Evolutionary conservation across 2,113 vertebrate species (phyloP), one percentile per base, ranked within the genome.

Genomic region (Ardeotis arabs): DNA sequence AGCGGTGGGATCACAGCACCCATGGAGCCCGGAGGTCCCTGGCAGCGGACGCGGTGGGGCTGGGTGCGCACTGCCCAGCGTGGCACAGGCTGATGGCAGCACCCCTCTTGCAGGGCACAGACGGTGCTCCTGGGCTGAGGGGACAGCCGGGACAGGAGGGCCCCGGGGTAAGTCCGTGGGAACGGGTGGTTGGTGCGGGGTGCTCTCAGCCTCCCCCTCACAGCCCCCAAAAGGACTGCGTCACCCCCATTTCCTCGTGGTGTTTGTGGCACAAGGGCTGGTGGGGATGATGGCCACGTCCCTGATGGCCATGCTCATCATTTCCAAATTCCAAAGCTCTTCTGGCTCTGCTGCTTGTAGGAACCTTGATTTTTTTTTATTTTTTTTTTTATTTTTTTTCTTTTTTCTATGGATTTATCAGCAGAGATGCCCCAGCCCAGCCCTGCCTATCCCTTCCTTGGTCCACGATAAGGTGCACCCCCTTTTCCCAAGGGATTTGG

Each of bases 71-170:
- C 56, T 91, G 73, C 53, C 66, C 45, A 14, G 11, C 2, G 0
- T 3, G 2, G 24, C 6, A 8, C 1, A 0, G 14, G 49, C 47
- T 45, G 39, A 49, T 56, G n/a, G 10, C 53, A 39, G 4, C 27
- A 2, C 23, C 39, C 17, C 20, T 78, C 81, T 69, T 97, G 28
- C 97, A 99, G 99, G 99, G 99, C 15, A 52, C 94, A 35, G 68
- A 90, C 0, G 99, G 99, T 24, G 96, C 75, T 4, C 24, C 93
- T 1, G 99, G 99, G 27, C 41, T 84, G 58, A 97, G 98, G 49
- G 99, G 99, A 39, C 98, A 98, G 52, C 94, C 58, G 0, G 99
- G 99, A 60, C 98, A 97, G 87, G 98, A 99, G 93, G 99, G 99
- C 22, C 96, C 97, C 21, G 97, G 95, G 98, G 99, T 99, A 93